Conservation (phyloP, 2,797 vertebrate genomes). For the Eleutherodactylus coqui region DNA sequence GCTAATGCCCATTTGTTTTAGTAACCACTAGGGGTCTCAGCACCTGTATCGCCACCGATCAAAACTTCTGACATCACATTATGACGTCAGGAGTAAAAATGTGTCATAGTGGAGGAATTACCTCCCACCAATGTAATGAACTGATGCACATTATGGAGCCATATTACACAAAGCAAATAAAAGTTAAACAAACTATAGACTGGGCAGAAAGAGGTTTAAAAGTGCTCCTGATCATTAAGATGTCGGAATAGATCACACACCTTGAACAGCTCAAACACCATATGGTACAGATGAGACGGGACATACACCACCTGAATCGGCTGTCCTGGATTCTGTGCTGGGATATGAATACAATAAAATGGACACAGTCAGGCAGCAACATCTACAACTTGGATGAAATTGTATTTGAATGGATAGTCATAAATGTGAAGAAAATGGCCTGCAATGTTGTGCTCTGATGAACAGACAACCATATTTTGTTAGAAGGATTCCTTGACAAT, state of each 20-base stretch:
- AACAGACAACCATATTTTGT: neutral
- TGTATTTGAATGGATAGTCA: no score
- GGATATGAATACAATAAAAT: conserved; percentile 59
- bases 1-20: no score
- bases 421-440: neutral
- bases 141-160: no score
- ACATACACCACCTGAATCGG: conserved; percentile 92
- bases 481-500: neutral
- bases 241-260: conserved; percentile 74
- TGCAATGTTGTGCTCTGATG: neutral
- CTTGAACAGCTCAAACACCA: conserved; percentile 99
- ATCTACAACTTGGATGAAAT: neutral
- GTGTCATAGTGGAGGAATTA: no score
- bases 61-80: no score
- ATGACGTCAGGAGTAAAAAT: no score
- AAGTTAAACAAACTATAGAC: neutral
- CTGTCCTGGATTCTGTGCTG: conserved; percentile 84
- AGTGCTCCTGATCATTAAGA: neutral
- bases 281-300: conserved; percentile 97
- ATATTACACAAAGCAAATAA: neutral
- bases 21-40: no score
- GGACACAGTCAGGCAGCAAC: neutral
- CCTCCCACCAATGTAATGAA: neutral
- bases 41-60: no score
- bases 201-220: neutral